Conservation (phyloP, 2,797 vertebrate genomes). For the Telmatherina bonti region DNA sequence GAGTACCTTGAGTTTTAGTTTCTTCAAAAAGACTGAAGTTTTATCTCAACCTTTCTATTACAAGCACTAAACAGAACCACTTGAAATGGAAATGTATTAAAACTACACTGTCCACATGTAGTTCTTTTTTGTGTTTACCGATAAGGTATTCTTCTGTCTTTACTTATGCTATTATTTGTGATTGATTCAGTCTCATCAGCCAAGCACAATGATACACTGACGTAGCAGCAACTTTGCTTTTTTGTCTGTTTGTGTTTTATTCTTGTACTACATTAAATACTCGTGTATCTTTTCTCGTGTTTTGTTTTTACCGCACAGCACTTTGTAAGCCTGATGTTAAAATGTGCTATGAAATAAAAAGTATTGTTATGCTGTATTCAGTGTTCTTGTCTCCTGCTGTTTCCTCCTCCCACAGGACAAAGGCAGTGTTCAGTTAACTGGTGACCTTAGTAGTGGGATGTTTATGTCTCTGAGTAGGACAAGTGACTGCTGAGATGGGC, state of each 20-base stretch:
- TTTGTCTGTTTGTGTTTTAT: slow-evolving; percentile 13
- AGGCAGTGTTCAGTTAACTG: too few relatives aligned
- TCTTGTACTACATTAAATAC: slow-evolving; percentile 19
- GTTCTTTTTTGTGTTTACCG: background rate
- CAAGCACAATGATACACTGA: slow-evolving; percentile 13
- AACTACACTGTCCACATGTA: slow-evolving; percentile 27
- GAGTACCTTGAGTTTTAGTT: background rate
- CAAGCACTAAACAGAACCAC: background rate
- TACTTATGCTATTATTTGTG: slow-evolving; percentile 9
- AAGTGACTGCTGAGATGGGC: too few relatives aligned
- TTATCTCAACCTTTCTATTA: background rate
- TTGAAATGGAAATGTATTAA: background rate
- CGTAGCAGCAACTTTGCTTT: slow-evolving; percentile 20
- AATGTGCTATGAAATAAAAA: slow-evolving; percentile 54
- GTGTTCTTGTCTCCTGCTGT: background rate
- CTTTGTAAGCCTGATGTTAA: slow-evolving; percentile 55
- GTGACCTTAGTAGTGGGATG: too few relatives aligned
- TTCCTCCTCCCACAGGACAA: too few relatives aligned
- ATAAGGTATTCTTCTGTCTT: slow-evolving; percentile 1
- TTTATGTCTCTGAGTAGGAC: too few relatives aligned
- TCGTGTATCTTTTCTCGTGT: slow-evolving; percentile 21
- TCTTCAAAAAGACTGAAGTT: background rate
- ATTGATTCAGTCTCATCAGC: slow-evolving; percentile 3
- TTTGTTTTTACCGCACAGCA: slow-evolving; percentile 37
- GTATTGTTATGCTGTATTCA: slow-evolving; percentile 2